Base-by-base conservation (phyloP, 1,140 invertebrate species). In the Listronotus oregonensis region DNA sequence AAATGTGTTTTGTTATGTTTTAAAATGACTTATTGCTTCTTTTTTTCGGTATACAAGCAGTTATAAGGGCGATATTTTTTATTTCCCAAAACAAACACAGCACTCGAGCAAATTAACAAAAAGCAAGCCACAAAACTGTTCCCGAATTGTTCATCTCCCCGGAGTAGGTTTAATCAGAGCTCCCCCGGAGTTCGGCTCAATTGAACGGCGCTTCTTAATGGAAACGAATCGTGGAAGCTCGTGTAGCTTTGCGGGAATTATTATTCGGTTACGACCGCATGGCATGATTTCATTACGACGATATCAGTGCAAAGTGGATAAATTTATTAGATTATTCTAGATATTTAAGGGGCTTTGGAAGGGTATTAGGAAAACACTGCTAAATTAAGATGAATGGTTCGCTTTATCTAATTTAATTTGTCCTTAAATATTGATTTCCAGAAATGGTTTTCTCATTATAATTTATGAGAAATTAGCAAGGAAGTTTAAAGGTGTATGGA, bases 201-300 rank as follows among this genome's bases (percentile, higher is more conserved):
- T 64, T 64, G 62, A 64, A 57, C 54, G 55, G 43, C 46, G 52
- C 27, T 52, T 46, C 64, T 59, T 66, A 66, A 66, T 66, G 64
- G 64, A 66, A 66, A 66, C 64, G 64, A 66, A 66, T 66, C 51
- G 64, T 66, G 64, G 64, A 64, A 66, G 64, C 64, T 66, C 64
- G 64, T 66, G 64, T 59, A 55, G 64, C 46, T 54, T 59, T 50
- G 55, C 51, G 56, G 64, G 64, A 56, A 66, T 66, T 66, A 59
- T 66, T 66, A 59, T 66, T 66, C 56, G 37, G 56, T 57, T 66
- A 32, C 57, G 57, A 66, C 64, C 55, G 56, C 49, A 60, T 46
- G 55, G 21, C 64, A 59, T 66, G 64, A 66, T 66, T 66, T 66
- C 55, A 66, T 66, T 66, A 55, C 42, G 49, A 1, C 17, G 31